Percentiles rank a stretch among this genome's conserved stretches.
Conservation (phyloP, 92 coral and sea anemone genomes). For the Porites cylindrica region DNA sequence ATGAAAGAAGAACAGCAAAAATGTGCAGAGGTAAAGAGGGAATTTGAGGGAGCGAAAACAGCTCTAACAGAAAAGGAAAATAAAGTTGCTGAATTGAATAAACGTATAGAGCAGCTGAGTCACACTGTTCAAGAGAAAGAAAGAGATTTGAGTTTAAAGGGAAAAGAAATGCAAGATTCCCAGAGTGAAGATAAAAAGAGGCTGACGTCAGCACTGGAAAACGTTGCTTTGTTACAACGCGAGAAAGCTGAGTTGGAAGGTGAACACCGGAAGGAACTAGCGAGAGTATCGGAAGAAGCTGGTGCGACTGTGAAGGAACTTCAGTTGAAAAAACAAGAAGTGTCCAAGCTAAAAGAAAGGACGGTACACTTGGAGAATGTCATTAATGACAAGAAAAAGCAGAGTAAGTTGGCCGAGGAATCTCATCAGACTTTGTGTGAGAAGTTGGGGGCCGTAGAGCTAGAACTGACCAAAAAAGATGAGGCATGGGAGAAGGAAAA, state of each 20-base stretch:
- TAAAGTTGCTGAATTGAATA: conserved; percentile 33
- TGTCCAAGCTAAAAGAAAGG: conserved; percentile 62
- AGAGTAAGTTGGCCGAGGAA: conserved; percentile 58
- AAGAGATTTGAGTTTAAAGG: conserved; percentile 36
- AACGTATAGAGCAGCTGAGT: conserved; percentile 30
- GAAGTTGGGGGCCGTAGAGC: conserved; percentile 66
- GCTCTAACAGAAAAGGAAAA: conserved; percentile 46
- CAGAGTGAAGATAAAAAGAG: conserved; percentile 43
- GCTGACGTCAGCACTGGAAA: conserved; percentile 45
- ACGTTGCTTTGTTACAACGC: conserved; percentile 50
- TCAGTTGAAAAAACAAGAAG: conserved; percentile 60
- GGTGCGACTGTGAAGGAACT: conserved; percentile 43
- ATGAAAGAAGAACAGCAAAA: conserved; percentile 54
- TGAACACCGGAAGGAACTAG: conserved; percentile 58
- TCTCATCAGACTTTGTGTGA: conserved; percentile 62
- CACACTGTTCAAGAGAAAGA: conserved; percentile 62
- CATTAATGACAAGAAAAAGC: conserved; percentile 53
- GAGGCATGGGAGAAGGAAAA: conserved; percentile 66
- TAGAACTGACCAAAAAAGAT: conserved; percentile 34
- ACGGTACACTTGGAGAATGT: conserved; percentile 72
- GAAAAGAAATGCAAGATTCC: conserved; percentile 50
- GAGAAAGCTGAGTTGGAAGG: conserved; percentile 60
- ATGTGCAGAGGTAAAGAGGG: conserved; percentile 48
- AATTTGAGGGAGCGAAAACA: conserved; percentile 54
- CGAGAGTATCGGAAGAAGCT: conserved; percentile 68